Base-by-base conservation (phyloP, 2,888 invertebrate genomes). In the Ichneumoninae sp. region DNA sequence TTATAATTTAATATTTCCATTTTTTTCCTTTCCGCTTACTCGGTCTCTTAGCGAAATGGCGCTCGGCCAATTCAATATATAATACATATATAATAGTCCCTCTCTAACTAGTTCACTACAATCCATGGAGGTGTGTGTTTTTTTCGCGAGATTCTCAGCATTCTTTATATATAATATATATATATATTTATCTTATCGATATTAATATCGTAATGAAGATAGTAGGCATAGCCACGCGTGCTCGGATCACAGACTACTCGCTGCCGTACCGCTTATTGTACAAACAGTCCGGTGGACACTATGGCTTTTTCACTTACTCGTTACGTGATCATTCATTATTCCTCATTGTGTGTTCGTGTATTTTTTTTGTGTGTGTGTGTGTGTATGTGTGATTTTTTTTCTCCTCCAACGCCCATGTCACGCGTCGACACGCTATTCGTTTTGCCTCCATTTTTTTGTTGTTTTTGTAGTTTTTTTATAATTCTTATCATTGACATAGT, bases 181-280 rank as follows among this genome's bases (percentile, higher is more conserved):
- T 65, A 70, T 74, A 83, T 79, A 86, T 90, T 89, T 91, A 91
- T 92, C 91, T 91, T 91, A 92, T 91, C 89, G 90, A 92, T 92
- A 92, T 91, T 91, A 90, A 91, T 91, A 91, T 92, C 90, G 88
- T 90, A 91, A 92, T 92, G 91, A 92, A 93, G 91, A 92, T 92
- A 93, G 90, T 93, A 93, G 93, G 93, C 93, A 91, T 93, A 93
- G 93, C 93, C 93, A 93, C 92, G 89, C 91, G 92, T 92, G 92
- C 91, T 92, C 92, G 89, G 91, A 93, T 93, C 93, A 93, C 93
- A 93, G 93, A 93, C 93, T 93, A 93, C 92, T 93, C 90, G 90
- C 93, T 93, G 92, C 88, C 90, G 93, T 91, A 90, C 91, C 83
- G 83, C 82, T 86, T 76, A 71, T 72, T 83, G 90, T 92, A 93